Conservation (phyloP, 2,797 vertebrate genomes). For the Atherinosoma microstoma region DNA sequence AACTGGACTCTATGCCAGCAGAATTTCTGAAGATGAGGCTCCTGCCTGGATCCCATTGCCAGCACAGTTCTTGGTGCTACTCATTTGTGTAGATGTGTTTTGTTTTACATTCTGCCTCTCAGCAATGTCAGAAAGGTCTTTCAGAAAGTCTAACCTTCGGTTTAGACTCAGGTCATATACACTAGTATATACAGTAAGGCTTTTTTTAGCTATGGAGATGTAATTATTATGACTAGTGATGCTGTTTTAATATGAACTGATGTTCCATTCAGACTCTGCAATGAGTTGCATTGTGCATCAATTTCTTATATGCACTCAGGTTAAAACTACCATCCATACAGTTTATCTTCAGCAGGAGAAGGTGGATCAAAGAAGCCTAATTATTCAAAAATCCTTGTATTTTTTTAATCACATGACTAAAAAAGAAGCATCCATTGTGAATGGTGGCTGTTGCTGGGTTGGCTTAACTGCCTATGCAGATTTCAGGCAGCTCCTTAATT, state of each 20-base stretch:
- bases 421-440: slow-evolving; percentile 17
- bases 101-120: background rate
- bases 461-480: slow-evolving; percentile 51
- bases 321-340: background rate
- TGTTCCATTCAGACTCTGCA: background rate
- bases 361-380: slow-evolving; percentile 15
- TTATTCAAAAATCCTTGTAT: slow-evolving; percentile 26
- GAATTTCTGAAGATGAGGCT: slow-evolving; percentile 4
- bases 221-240: background rate
- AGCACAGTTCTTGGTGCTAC: slow-evolving; percentile 1
- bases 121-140: background rate
- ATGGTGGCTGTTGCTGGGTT: slow-evolving; percentile 27
- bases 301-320: background rate
- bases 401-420: slow-evolving; percentile 29
- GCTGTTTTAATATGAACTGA: no score
- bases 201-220: background rate
- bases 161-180: background rate
- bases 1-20: slow-evolving; percentile 4
- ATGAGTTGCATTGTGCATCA: background rate
- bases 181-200: background rate
- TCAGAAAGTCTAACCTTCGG: background rate
- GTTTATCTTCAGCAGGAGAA: slow-evolving; percentile 12
- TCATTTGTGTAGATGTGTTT: background rate
- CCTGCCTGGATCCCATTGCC: slow-evolving; percentile 1
- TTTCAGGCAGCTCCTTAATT: slow-evolving; percentile 67